Evolutionary conservation across 1,140 invertebrate species (phyloP).

Genomic region (Pseudomyrmex concolor): DNA sequence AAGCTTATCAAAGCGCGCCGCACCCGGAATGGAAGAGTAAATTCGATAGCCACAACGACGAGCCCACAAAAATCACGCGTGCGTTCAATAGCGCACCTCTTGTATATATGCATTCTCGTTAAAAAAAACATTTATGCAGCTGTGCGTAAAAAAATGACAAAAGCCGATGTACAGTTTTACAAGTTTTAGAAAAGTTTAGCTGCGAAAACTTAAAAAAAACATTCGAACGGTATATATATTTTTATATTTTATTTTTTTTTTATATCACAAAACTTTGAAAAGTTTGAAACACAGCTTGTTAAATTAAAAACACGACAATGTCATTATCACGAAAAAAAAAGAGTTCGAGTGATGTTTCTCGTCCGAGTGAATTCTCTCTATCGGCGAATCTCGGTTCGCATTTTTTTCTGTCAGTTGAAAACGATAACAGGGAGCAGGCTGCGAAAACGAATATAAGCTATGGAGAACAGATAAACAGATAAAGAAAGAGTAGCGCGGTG

Average conservation of each 20-base stretch:
- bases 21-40: constrained; percentile 18
- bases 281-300: background rate
- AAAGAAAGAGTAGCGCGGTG: background rate
- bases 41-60: constrained; percentile 52
- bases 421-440: constrained; percentile 60
- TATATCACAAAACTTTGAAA: background rate
- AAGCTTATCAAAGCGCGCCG: background rate
- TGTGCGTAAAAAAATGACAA: too few species aligned
- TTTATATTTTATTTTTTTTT: background rate
- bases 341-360: background rate
- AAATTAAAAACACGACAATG: too few species aligned
- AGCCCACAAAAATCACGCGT: background rate
- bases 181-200: too few species aligned
- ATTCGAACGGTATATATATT: background rate
- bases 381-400: constrained; percentile 15
- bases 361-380: constrained; percentile 26
- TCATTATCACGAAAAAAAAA: too few species aligned
- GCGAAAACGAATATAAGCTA: background rate
- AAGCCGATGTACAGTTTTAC: too few species aligned
- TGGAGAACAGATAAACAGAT: background rate
- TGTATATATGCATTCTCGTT: too few species aligned
- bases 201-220: too few species aligned
- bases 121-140: too few species aligned
- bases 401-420: constrained; percentile 49
- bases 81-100: too few species aligned